Conservation (phyloP, 1,140 invertebrate species). For the Branchinecta lynchi region DNA sequence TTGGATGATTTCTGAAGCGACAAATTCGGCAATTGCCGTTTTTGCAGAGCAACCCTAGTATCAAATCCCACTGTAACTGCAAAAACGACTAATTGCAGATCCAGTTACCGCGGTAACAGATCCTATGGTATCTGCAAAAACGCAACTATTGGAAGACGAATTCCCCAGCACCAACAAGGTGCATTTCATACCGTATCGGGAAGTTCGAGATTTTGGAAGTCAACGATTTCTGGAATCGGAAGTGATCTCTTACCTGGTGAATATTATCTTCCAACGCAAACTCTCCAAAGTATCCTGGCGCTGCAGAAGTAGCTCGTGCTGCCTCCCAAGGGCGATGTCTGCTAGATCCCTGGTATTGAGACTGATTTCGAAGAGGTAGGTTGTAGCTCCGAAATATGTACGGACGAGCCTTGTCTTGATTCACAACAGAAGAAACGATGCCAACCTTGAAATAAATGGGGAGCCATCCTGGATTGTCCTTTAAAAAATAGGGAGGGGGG, state of each 20-base stretch:
- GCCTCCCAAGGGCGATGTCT: conserved; percentile 69
- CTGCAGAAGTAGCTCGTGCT: conserved; percentile 74
- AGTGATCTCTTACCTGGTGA: conserved; percentile 47
- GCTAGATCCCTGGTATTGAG: conserved; percentile 60
- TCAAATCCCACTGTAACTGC: too few relatives aligned
- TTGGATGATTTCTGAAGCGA: too few relatives aligned
- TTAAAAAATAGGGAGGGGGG: conserved; percentile 3
- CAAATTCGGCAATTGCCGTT: too few relatives aligned
- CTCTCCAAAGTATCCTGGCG: conserved; percentile 82
- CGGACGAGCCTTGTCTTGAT: conserved; percentile 56
- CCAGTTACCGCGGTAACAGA: too few relatives aligned
- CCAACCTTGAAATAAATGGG: conserved; percentile 39
- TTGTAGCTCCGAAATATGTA: conserved; percentile 83
- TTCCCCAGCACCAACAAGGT: too few relatives aligned
- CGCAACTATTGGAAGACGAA: too few relatives aligned
- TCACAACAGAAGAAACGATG: conserved; percentile 63
- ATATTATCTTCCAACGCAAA: conserved; percentile 54
- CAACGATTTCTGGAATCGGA: too few relatives aligned
- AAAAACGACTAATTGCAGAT: too few relatives aligned
- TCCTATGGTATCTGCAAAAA: too few relatives aligned
- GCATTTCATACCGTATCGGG: too few relatives aligned
- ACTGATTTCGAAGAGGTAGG: conserved; percentile 51
- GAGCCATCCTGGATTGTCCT: conserved; percentile 15
- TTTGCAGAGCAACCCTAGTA: too few relatives aligned
- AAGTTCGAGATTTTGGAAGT: too few relatives aligned